Conservation (phyloP, 2,888 invertebrate genomes). For the Caenorhabditis sp. region DNA sequence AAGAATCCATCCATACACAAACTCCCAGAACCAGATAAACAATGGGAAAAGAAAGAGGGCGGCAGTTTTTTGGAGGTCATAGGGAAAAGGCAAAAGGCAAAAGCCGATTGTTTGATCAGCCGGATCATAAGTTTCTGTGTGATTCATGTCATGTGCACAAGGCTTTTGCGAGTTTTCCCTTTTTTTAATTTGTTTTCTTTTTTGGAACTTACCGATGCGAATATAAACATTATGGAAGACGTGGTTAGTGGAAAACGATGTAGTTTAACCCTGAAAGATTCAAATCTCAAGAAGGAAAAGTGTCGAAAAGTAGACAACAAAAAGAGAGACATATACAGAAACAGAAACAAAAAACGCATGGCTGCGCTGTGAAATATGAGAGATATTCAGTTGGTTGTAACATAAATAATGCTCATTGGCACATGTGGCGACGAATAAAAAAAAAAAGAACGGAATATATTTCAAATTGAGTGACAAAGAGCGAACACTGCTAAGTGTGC, state of each 20-base stretch:
- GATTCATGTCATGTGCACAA: conserved; percentile 43
- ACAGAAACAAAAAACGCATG: conserved; percentile 3
- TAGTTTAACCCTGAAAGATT: conserved; percentile 46
- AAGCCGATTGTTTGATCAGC: conserved; percentile 53
- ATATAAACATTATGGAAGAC: conserved; percentile 38
- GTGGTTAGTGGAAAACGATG: conserved; percentile 5
- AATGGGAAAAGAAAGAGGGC: conserved; percentile 30
- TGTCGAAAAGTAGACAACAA: too few species aligned
- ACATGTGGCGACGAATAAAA: conserved; percentile 38
- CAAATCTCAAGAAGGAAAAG: too few species aligned
- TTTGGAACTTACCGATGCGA: conserved; percentile 47
- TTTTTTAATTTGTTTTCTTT: too few species aligned
- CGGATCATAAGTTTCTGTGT: conserved; percentile 31
- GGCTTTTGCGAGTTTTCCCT: not conserved
- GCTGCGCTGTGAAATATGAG: conserved; percentile 45
- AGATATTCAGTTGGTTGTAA: conserved; percentile 36
- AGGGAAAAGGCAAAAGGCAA: conserved; percentile 33
- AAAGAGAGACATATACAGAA: not conserved
- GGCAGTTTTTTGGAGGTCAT: conserved; percentile 38
- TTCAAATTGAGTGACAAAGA: not conserved
- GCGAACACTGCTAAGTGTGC: conserved; percentile 6
- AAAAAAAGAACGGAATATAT: conserved; percentile 10
- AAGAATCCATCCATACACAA: not conserved
- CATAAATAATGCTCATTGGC: conserved; percentile 50
- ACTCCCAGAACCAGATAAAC: conserved; percentile 33